Percentiles rank a stretch among this genome's conserved stretches.
Evolutionary conservation across 2,797 vertebrate genomes (phyloP).

Genomic region (Hyperoplus immaculatus): DNA sequence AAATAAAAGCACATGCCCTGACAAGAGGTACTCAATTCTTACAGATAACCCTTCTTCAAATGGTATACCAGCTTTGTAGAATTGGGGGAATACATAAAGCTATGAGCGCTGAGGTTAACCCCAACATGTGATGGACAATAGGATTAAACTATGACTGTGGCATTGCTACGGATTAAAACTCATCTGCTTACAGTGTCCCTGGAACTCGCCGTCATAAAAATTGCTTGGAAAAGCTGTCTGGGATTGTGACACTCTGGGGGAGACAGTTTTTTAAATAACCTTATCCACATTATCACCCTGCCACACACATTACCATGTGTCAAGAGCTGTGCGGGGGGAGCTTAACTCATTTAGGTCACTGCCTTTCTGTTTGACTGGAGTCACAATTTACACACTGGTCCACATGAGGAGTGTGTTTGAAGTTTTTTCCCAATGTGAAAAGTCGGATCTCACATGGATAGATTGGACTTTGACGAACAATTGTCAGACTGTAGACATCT

Average conservation of each 20-base stretch:
- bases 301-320: background rate
- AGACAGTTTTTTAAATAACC: conserved; percentile 40
- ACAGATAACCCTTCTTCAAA: background rate
- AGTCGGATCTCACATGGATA: background rate
- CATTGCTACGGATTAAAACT: conserved; percentile 55
- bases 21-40: conserved; percentile 3
- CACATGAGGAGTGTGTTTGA: background rate
- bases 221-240: conserved; percentile 14
- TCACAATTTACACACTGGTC: background rate
- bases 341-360: conserved; percentile 18
- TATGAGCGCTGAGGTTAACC: background rate
- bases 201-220: conserved; percentile 28
- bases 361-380: background rate
- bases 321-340: background rate
- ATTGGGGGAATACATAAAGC: background rate
- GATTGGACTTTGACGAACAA: background rate
- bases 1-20: conserved; percentile 22
- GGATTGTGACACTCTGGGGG: conserved; percentile 1
- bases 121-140: conserved; percentile 49
- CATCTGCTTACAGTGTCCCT: conserved; percentile 46
- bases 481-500: background rate
- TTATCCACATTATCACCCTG: conserved; percentile 13
- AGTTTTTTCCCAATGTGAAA: background rate
- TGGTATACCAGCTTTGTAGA: background rate
- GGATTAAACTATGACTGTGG: conserved; percentile 57